These are phyloP conservation scores for Neoniphon sammara DNA, from an alignment of 2,797 vertebrate genomes.

Conservation along the genomic window DNA sequence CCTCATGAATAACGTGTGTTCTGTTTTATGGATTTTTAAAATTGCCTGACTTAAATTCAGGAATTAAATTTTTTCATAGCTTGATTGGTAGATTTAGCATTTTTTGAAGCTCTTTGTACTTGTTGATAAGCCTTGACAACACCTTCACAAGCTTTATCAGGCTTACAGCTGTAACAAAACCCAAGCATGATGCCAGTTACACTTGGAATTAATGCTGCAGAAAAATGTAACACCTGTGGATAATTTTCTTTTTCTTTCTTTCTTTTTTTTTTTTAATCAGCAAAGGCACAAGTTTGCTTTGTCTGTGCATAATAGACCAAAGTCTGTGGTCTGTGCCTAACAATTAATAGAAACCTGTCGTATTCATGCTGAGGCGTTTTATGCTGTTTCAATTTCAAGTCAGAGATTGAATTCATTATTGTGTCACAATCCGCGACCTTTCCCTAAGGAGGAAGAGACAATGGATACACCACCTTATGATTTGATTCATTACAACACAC, in stretches of 20 bases:
- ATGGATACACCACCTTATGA: slow-evolving; percentile 30
- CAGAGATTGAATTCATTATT: slow-evolving; percentile 31
- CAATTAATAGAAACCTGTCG: slow-evolving; percentile 27
- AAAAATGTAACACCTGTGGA: neutral
- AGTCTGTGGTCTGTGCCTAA: neutral
- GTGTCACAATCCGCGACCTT: slow-evolving; percentile 17
- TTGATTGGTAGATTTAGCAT: slow-evolving; percentile 1
- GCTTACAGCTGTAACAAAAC: slow-evolving; percentile 14
- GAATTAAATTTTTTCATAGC: neutral
- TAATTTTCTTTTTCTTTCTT: neutral
- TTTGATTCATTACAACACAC: slow-evolving; percentile 53
- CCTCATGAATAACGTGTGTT: slow-evolving; percentile 8
- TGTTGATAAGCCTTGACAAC: slow-evolving; percentile 1
- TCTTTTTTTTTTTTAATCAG: neutral
- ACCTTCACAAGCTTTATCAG: neutral
- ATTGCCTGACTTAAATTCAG: neutral
- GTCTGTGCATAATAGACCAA: too few relatives aligned
- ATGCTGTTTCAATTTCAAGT: slow-evolving; percentile 24
- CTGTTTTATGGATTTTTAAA: neutral
- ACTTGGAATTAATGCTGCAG: neutral
- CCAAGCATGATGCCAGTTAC: slow-evolving; percentile 4
- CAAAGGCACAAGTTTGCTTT: slow-evolving; percentile 20
- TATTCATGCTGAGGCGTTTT: slow-evolving; percentile 10
- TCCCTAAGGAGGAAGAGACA: slow-evolving; percentile 25
- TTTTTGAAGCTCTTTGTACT: slow-evolving; percentile 13